Base-by-base conservation (phyloP, 2,113 vertebrate genomes). In the Halcyon senegalensis region DNA sequence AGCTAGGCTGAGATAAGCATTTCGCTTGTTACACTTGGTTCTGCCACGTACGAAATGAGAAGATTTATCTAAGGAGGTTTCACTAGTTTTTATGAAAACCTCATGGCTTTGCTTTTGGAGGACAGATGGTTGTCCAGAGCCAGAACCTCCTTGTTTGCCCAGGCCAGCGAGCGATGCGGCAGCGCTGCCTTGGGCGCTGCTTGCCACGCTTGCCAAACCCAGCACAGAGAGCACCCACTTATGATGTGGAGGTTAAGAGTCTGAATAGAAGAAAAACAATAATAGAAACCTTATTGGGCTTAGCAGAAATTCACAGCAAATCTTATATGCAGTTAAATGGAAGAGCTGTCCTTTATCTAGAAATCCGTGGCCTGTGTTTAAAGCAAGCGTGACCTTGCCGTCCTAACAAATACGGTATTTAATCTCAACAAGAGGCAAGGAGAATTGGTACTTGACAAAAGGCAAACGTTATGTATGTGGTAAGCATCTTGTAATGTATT, bases 91-190 rank as follows among this genome's bases (percentile, higher is more conserved):
- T 53, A 41, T 37, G 27, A 21, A 10, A 67, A n/a, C 19, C 16
- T 12, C 1, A 2, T 0, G 7, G 8, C 39, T 73, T 37, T 18
- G 10, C 16, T n/a, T 78, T n/a, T 27, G 60, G 39, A 59, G 51
- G 60, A 19, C 60, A 73, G 0, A 0, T 11, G 14, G 27, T 3
- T 53, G 27, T 30, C 25, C 16, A 16, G 46, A 72, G 27, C 18
- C 16, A 50, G 66, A 78, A 39, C 19, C 8, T 60, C 10, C 24
- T 1, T 0, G 0, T 60, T 87, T 73, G 6, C 10, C n/a, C 60
- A 16, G 4, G 10, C n/a, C 14, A 18, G 15, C 16, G 67, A 59
- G 48, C 35, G 24, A 4, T 48, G 21, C 24, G 46, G 35, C 43
- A n/a, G 4, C 11, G 60, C 53, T 82, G 37, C 44, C 16, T 41